Conservation (phyloP, 2,888 invertebrate species). For the Scotopteryx bipunctaria region DNA sequence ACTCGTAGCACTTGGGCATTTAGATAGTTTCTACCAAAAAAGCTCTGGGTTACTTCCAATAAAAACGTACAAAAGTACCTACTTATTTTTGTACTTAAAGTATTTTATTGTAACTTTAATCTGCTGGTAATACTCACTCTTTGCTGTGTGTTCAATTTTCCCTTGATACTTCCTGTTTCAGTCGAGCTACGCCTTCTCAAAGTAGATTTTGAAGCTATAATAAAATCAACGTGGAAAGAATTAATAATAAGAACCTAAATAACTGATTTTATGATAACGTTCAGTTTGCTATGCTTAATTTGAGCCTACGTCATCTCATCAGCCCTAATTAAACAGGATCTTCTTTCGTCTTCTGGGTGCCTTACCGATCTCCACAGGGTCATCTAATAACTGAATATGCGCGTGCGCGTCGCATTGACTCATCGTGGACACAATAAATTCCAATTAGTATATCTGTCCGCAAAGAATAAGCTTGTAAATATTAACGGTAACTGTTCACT, state of each 20-base stretch:
- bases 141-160: background rate
- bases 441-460: conserved; percentile 11
- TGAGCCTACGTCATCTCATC: too few relatives aligned
- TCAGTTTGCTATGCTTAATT: too few relatives aligned
- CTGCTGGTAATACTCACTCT: too few relatives aligned
- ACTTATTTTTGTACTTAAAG: too few relatives aligned
- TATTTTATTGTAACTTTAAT: too few relatives aligned
- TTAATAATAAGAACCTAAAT: too few relatives aligned
- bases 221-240: background rate
- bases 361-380: conserved; percentile 13
- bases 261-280: too few relatives aligned
- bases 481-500: conserved; percentile 18
- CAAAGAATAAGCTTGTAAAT: conserved; percentile 13
- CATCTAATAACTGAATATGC: conserved; percentile 5
- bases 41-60: too few relatives aligned
- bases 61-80: too few relatives aligned
- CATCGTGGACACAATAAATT: conserved; percentile 18
- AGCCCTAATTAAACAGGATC: background rate
- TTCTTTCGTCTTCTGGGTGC: background rate
- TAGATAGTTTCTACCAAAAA: conserved; percentile 1
- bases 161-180: conserved; percentile 1
- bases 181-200: background rate
- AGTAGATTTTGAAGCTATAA: conserved; percentile 4
- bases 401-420: conserved; percentile 9
- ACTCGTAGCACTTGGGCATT: background rate